Percentiles rank a stretch among this genome's conserved stretches.
phyloP scores from a whole-genome alignment of 1,140 invertebrate genomes.

The Drosophila tsacasi region DNA sequence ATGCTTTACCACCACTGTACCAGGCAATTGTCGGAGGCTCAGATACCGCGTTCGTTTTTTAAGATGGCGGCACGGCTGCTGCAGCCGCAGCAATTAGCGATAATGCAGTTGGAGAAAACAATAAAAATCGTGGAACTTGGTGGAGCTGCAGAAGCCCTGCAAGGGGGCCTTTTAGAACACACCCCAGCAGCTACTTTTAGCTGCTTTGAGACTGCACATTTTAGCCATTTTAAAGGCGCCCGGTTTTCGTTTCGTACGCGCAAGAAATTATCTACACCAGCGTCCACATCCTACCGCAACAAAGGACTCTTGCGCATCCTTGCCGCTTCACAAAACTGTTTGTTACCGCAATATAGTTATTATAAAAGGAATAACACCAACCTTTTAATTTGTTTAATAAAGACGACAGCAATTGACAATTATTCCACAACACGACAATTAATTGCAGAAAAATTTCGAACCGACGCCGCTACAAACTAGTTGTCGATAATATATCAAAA shows the following conservation, averaged over 20 bases:
- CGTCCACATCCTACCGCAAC: conserved; percentile 41
- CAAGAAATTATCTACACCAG: conserved; percentile 47
- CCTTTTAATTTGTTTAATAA: conserved; percentile 14
- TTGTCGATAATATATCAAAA: no score
- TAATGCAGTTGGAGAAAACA: conserved; percentile 17
- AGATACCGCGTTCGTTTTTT: conserved; percentile 66
- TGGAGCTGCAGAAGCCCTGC: not conserved
- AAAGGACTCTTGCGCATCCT: conserved; percentile 12
- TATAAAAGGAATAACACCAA: conserved; percentile 15
- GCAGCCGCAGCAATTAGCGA: conserved; percentile 44
- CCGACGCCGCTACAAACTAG: conserved; percentile 48
- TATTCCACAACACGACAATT: conserved; percentile 3
- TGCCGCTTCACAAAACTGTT: no score
- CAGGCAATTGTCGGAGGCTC: conserved; percentile 63
- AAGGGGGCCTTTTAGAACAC: not conserved
- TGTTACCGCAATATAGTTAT: not conserved
- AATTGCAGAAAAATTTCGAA: conserved; percentile 12
- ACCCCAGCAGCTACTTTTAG: not conserved
- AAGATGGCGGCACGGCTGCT: conserved; percentile 74
- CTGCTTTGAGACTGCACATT: conserved; percentile 2
- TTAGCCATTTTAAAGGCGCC: not conserved
- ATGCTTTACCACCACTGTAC: conserved; percentile 70
- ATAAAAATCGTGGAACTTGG: not conserved
- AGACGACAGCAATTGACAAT: not conserved
- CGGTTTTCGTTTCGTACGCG: conserved; percentile 11